Evolutionary conservation across 2,113 vertebrate genomes (phyloP), one percentile per base, ranked within the genome.

Genomic region (Mobula hypostoma): DNA sequence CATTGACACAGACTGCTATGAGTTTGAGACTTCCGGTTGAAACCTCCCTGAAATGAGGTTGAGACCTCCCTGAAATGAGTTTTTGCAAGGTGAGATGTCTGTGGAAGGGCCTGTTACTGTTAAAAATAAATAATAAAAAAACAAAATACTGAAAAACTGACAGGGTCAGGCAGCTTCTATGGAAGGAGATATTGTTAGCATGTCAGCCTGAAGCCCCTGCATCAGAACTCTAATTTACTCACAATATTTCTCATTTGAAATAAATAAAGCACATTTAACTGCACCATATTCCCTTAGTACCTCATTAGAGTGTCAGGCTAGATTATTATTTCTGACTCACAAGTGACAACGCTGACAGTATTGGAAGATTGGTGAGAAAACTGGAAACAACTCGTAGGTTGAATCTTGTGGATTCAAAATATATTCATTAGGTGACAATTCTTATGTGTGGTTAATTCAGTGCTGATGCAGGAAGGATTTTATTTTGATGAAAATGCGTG

Each of bases 401-500:
- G 17, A 83, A 48, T 32, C 58, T 61, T 90, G 85, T 32, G 29
- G 58, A 19, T 90, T 66, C 5, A 66, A 90, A 90, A 61, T 17
- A n/a, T 66, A 66, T 32, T 66, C 1, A 90, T 61, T 63, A 14
- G 27, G n/a, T 90, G 61, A 90, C 12, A 90, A 66, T 66, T 90
- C 58, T 32, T 56, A 63, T 63, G 58, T 21, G 56, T 7, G 29
- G 56, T 21, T 8, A 14, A 7, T 24, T 87, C 8, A 9, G 58
- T 88, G 56, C 61, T 88, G 85, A n/a, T 88, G 85, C 85, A 24
- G 12, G 85, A 63, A 85, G 58, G 83, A n/a, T 88, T 87, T 88
- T 88, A n/a, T 63, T 88, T 88, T 88, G 85, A 63, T 63, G 85
- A 29, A 8, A 90, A 29, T 2, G 2, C 29, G 15, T 14, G 27